Percentiles rank a stretch among this genome's conserved stretches.
These are phyloP conservation scores for Batillaria attramentaria DNA, from an alignment of 1,140 invertebrate genomes.

Conservation along the genomic window DNA sequence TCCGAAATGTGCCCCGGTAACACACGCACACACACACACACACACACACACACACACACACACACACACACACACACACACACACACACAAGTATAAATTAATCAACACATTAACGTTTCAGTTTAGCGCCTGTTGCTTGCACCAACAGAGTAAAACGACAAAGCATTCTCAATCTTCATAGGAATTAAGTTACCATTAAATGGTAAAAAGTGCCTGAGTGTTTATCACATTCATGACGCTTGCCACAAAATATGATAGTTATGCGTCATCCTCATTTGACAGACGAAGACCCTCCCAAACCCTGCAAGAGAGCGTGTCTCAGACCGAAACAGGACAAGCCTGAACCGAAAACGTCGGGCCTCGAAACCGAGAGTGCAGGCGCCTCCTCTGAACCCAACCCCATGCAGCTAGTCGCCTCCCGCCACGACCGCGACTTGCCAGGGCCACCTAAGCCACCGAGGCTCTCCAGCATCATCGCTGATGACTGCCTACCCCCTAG, in stretches of 20 bases:
- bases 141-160: not conserved
- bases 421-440: too few relatives aligned
- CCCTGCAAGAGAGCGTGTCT: not conserved
- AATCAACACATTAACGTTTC: not conserved
- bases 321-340: too few relatives aligned
- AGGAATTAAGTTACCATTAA: not conserved
- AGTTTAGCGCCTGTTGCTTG: not conserved
- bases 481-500: too few relatives aligned
- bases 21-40: not conserved
- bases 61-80: not conserved
- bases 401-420: too few relatives aligned
- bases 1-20: not conserved
- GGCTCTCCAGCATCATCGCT: too few relatives aligned
- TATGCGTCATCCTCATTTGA: not conserved
- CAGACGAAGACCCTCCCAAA: not conserved
- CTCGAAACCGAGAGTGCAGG: too few relatives aligned
- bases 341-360: too few relatives aligned
- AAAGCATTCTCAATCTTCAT: not conserved
- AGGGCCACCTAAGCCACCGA: too few relatives aligned
- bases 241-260: too few relatives aligned
- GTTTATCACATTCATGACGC: not conserved
- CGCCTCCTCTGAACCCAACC: too few relatives aligned
- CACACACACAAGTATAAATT: not conserved
- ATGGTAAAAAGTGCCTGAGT: too few relatives aligned
- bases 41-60: not conserved